These are phyloP conservation scores for Smithornis capensis DNA, from an alignment of 2,113 vertebrate genomes.

Conservation along the genomic window DNA sequence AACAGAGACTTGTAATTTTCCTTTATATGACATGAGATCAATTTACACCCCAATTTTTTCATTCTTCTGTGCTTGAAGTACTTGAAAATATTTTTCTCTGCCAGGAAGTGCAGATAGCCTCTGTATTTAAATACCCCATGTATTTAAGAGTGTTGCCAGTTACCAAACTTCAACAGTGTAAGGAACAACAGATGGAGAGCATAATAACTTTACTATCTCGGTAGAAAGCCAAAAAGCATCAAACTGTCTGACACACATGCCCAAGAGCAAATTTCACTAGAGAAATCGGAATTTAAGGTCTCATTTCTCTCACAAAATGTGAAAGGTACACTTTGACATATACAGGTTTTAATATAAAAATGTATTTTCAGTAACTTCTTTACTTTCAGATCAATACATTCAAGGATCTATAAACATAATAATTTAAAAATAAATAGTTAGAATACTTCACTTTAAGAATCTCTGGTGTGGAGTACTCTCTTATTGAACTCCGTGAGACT, in stretches of 20 bases:
- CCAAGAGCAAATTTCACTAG: neutral
- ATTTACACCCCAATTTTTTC: neutral
- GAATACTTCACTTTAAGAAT: neutral
- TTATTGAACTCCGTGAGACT: neutral
- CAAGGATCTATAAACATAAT: neutral
- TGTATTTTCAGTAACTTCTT: neutral
- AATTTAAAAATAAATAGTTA: neutral
- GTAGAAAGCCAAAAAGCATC: conserved; percentile 48
- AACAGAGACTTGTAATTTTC: neutral
- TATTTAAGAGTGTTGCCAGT: conserved; percentile 17
- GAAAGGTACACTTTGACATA: neutral
- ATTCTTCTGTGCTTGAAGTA: neutral
- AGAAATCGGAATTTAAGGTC: neutral
- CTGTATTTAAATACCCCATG: conserved; percentile 4
- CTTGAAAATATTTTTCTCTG: conserved; percentile 9
- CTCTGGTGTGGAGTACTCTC: neutral
- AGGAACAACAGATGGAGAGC: conserved; percentile 52
- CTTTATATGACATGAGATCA: neutral
- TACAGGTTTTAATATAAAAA: neutral
- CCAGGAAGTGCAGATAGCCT: neutral
- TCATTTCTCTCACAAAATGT: neutral
- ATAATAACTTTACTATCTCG: neutral
- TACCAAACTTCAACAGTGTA: conserved; percentile 21
- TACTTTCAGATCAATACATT: neutral
- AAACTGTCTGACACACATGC: neutral